phyloP scores from a whole-genome alignment of 1,140 invertebrate genomes.

The Hydropsyche tenuis region DNA sequence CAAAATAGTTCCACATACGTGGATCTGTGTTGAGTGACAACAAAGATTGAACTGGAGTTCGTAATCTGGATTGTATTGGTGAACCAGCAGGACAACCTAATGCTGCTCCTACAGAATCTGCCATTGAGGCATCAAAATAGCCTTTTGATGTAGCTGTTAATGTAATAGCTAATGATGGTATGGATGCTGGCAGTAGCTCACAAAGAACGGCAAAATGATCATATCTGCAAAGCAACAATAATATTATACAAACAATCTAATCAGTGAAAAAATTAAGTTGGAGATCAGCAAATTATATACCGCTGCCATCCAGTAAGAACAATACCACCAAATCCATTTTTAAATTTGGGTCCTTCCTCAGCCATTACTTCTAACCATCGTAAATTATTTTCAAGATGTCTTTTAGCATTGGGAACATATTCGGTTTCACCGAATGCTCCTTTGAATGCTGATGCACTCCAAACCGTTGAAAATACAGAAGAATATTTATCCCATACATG shows the following conservation, averaged over 20 bases:
- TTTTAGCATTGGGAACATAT: conserved; percentile 70
- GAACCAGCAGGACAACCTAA: conserved; percentile 63
- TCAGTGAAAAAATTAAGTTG: neutral
- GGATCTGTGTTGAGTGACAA: conserved; percentile 66
- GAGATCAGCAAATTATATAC: conserved; percentile 51
- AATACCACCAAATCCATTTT: conserved; percentile 68
- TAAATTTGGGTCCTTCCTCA: conserved; percentile 61
- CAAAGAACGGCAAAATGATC: conserved; percentile 92
- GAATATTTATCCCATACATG: conserved; percentile 77
- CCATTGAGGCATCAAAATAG: conserved; percentile 66
- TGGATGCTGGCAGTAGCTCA: conserved; percentile 79
- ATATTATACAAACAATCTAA: neutral
- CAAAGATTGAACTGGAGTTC: conserved; percentile 19
- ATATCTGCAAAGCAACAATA: conserved; percentile 61
- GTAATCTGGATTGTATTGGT: neutral
- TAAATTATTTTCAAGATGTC: conserved; percentile 75
- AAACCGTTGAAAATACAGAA: conserved; percentile 76
- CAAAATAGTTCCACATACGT: conserved; percentile 66
- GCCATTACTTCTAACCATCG: conserved; percentile 72
- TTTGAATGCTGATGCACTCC: conserved; percentile 87
- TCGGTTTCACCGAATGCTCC: conserved; percentile 82
- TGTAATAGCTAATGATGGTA: conserved; percentile 75
- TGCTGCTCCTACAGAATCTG: conserved; percentile 62
- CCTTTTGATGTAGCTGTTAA: conserved; percentile 67
- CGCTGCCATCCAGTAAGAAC: conserved; percentile 78